Evolutionary conservation across 2,113 vertebrate species (phyloP), one percentile per base, ranked within the genome.

Genomic region (Takifugu flavidus): DNA sequence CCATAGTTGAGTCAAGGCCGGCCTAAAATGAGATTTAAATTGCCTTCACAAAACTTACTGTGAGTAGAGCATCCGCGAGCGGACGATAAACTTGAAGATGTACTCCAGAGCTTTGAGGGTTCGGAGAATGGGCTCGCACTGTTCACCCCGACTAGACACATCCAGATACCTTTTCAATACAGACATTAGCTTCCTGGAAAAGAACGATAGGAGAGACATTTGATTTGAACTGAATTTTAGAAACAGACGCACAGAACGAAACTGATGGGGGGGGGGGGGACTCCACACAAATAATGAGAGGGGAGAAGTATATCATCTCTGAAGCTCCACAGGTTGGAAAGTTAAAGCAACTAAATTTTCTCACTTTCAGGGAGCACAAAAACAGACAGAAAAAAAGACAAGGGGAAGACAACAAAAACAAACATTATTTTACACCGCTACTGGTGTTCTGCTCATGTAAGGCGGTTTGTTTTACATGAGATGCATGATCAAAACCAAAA

Each of bases 31-130:
- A 39, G 34, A 39, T 39, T 11, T 10, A 6, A 39, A 10, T 11
- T 39, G 27, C 27, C 27, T 14, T 28, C 7, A 71, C 12, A 15
- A 49, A 56, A 95, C 97, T 95, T 85, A 98, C 96, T 98, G 95
- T 62, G 96, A 96, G 89, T 96, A 99, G 74, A 99, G 93, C 66
- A 92, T 94, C 71, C 96, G 93, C 4, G 96, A 99, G 67, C 96
- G 93, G 58, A 99, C 95, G 59, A 99, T 98, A 91, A 99, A 98
- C 87, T 99, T 99, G 90, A 99, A 99, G 80, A 98, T 94, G 75
- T 99, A 99, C 83, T 99, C 97, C 29, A 99, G 89, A 47, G 95
- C 94, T 89, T 99, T 99, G 67, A 99, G 90, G 1, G 97, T 98
- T 50, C 96, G 92, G 7, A 98, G 79, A 75, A 98, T 96, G 0